A percentile compares a stretch with the other conserved stretches of the same genome.
Conservation (phyloP, 2,113 vertebrate genomes). For the Riparia riparia region DNA sequence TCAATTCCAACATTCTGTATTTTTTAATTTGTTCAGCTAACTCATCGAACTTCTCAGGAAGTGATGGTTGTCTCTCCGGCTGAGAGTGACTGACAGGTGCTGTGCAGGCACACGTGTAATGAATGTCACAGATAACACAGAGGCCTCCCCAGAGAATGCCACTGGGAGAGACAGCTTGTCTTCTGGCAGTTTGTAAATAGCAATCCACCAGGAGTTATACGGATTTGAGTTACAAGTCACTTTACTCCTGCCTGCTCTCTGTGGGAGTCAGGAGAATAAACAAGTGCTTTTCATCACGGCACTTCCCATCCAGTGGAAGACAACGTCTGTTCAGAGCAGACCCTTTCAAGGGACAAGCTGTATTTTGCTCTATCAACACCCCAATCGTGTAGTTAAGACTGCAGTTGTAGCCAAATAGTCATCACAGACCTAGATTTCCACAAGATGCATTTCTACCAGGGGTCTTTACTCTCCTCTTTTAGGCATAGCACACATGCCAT, state of each 20-base stretch:
- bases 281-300: neutral
- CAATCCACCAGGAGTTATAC: conserved; percentile 14
- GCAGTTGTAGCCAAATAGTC: neutral
- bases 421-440: neutral
- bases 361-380: conserved; percentile 9
- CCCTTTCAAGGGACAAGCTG: neutral
- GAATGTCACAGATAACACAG: neutral
- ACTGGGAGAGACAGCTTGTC: conserved; percentile 17
- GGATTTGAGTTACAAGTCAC: conserved; percentile 7
- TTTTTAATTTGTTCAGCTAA: neutral
- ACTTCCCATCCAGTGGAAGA: neutral
- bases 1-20: neutral
- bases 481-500: neutral
- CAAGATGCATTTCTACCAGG: neutral
- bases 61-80: neutral
- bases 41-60: fast-evolving
- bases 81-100: conserved; percentile 28
- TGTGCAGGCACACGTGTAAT: conserved; percentile 24
- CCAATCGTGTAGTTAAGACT: fast-evolving
- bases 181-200: conserved; percentile 41
- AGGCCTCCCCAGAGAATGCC: neutral
- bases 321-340: neutral
- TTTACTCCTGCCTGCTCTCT: conserved; percentile 20
- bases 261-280: neutral
- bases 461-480: neutral